Base-by-base conservation (phyloP, 2,888 invertebrate genomes). In the Watsonalla cultraria region DNA sequence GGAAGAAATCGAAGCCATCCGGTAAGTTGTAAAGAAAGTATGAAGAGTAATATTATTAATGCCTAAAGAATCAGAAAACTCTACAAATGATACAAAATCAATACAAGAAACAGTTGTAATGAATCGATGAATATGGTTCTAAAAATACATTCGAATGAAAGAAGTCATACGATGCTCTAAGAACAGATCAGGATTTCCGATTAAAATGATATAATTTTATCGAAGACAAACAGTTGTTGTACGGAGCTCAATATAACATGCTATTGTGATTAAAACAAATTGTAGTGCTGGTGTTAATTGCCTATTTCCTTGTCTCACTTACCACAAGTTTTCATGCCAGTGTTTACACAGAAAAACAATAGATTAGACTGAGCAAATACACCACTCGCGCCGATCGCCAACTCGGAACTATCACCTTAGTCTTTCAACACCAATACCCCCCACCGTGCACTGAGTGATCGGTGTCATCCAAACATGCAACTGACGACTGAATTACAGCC, bases 1-100 rank as follows among this genome's bases (percentile, higher is more conserved):
- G 73, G 99, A 99, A 84, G 99, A 99, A 92, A 95, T 99, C 81
- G 99, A 99, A 92, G 92, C 94, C 72, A 96, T 99, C 85, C 98
- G 98, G 99, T 99, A 89, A 95, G 96, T 70, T 45, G 13, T 13
- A 2, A 37, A 37, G 2, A 37, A 37, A 6, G 37, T 37, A 37
- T 5, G 37, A 8, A 37, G 2, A 9, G 4, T 2, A 1, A 7
- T 7, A 37, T 9, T 9, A 37, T 37, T 8, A 5, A 37, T 8
- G 6, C 6, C 6, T 24, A 24, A 6, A 51, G 15, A 35, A 47
- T 47, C 2, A 50, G 5, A 37, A 14, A 51, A 24, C 4, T 24
- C n/a, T n/a, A n/a, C n/a, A n/a, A 24, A 24, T 24, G 24, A 24
- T 24, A 24, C 24, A 24, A 24, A 24, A 24, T 24, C 4, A 24